Percentiles rank a stretch among this genome's conserved stretches.
Evolutionary conservation across 1,140 invertebrate genomes (phyloP).

Genomic region (Parasteatoda tepidariorum): DNA sequence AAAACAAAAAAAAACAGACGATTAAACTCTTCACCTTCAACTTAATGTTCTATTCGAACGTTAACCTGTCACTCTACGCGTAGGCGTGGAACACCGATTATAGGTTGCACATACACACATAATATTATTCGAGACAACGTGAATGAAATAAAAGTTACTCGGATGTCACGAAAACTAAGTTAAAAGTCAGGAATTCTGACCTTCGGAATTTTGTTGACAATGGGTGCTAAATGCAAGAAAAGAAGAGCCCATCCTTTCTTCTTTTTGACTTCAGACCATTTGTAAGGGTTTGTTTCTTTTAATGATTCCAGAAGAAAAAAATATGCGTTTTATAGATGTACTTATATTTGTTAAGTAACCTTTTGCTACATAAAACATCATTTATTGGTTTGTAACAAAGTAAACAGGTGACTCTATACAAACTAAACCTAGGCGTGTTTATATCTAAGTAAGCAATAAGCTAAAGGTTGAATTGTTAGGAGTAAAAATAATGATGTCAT

Average conservation of each 20-base stretch:
- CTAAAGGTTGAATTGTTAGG: too few species aligned
- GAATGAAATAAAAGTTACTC: conserved; percentile 44
- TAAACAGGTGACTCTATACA: too few species aligned
- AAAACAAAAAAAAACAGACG: neutral
- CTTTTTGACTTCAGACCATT: neutral
- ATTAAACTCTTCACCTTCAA: conserved; percentile 56
- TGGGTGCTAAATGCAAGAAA: conserved; percentile 21
- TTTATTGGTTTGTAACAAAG: neutral
- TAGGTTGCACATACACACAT: neutral
- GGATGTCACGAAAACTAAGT: conserved; percentile 49
- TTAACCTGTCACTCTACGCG: conserved; percentile 30
- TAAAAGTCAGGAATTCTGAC: conserved; percentile 44
- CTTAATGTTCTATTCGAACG: conserved; percentile 31
- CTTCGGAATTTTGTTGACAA: conserved; percentile 41
- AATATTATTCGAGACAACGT: conserved; percentile 7
- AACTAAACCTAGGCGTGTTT: too few species aligned
- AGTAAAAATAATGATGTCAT: too few species aligned
- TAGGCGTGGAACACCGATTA: conserved; percentile 11
- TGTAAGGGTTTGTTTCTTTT: neutral
- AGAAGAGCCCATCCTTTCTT: neutral
- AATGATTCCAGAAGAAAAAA: neutral
- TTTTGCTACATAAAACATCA: neutral
- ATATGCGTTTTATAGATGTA: neutral
- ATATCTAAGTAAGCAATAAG: too few species aligned
- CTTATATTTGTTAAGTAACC: neutral